Percentiles rank a stretch among this genome's conserved stretches.
phyloP scores from a whole-genome alignment of 2,888 invertebrate genomes.

The Leistus spinibarbis region DNA sequence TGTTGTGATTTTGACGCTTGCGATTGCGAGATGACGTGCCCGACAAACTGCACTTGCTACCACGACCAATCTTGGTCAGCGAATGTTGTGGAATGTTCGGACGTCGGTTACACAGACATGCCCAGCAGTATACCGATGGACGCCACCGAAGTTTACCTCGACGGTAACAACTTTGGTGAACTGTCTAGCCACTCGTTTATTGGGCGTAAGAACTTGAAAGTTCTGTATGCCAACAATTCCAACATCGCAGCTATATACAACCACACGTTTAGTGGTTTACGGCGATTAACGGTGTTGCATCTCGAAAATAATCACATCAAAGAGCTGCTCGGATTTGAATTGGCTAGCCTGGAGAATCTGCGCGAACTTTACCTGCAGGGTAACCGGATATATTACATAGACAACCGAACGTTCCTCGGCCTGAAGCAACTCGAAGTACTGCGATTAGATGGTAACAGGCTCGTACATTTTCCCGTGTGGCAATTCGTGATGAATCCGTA shows the following conservation, averaged over 20 bases:
- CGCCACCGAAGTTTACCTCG: slow-evolving; percentile 92
- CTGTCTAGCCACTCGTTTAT: slow-evolving; percentile 89
- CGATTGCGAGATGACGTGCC: slow-evolving; percentile 97
- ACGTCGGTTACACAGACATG: slow-evolving; percentile 78
- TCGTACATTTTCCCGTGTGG: slow-evolving; percentile 85
- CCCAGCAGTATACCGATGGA: slow-evolving; percentile 93
- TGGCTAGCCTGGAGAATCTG: slow-evolving; percentile 80
- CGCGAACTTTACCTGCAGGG: slow-evolving; percentile 86
- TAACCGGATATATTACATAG: slow-evolving; percentile 81
- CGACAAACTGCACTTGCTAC: slow-evolving; percentile 91
- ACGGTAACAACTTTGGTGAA: slow-evolving; percentile 88
- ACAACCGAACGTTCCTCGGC: slow-evolving; percentile 82
- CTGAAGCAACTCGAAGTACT: slow-evolving; percentile 83
- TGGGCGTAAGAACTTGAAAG: slow-evolving; percentile 86
- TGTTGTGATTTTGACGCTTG: slow-evolving; percentile 97
- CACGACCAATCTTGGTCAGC: slow-evolving; percentile 93
- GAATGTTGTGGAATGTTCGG: slow-evolving; percentile 91
- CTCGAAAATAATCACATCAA: slow-evolving; percentile 86
- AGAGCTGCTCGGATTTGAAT: slow-evolving; percentile 80
- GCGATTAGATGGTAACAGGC: slow-evolving; percentile 81
- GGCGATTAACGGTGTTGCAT: slow-evolving; percentile 79
- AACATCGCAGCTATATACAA: slow-evolving; percentile 85
- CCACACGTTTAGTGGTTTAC: slow-evolving; percentile 88
- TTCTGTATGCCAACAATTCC: slow-evolving; percentile 87
- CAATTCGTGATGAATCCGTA: slow-evolving; percentile 82